phyloP scores from a whole-genome alignment of 2,113 vertebrate genomes.

The Oryzias curvinotus region DNA sequence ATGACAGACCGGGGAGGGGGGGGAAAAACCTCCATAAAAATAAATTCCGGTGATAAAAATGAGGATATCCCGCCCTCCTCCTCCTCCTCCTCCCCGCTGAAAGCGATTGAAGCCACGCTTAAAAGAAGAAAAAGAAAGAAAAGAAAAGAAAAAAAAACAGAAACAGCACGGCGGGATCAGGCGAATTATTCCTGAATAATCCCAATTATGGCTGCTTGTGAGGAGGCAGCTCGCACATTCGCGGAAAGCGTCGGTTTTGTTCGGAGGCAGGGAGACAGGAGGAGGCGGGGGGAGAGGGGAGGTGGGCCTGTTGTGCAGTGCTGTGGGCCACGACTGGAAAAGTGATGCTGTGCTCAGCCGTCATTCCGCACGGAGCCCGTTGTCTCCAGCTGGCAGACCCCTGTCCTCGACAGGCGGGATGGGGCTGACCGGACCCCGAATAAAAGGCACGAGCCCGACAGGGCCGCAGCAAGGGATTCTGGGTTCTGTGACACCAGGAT shows the following conservation, averaged over 20 bases:
- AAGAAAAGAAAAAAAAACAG: constrained; percentile 1
- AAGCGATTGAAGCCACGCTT: constrained; percentile 22
- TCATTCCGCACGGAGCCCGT: constrained; percentile 27
- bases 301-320: constrained; percentile 39
- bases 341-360: constrained; percentile 39
- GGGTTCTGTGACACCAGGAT: constrained; percentile 2
- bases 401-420: not conserved
- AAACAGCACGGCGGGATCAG: constrained; percentile 50
- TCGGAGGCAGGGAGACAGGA: constrained; percentile 39
- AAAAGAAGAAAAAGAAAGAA: not conserved
- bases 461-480: constrained; percentile 28
- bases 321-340: constrained; percentile 41
- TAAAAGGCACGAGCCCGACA: constrained; percentile 10
- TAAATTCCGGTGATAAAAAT: constrained; percentile 52
- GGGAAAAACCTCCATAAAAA: not conserved
- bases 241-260: constrained; percentile 70
- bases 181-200: constrained; percentile 74
- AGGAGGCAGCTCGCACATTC: constrained; percentile 68
- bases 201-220: constrained; percentile 75
- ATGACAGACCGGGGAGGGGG: constrained; percentile 28
- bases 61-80: constrained; percentile 24
- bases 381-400: constrained; percentile 19
- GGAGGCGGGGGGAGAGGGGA: not conserved
- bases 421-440: constrained; percentile 2
- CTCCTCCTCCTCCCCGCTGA: not conserved